phyloP scores from a whole-genome alignment of 2,888 invertebrate species.

The Caprella mutica region DNA sequence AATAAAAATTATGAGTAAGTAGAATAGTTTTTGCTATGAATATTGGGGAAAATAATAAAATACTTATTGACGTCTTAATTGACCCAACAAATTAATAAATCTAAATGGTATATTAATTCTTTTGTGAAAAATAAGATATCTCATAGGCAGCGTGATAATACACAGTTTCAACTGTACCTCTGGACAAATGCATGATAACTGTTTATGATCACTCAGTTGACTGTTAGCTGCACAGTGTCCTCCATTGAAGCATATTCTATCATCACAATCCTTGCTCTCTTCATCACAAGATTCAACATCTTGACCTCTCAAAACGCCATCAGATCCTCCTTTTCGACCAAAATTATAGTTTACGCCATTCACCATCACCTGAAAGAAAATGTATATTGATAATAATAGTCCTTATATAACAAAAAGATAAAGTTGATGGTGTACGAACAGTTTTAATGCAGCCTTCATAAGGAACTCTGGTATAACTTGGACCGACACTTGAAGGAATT shows the following conservation, averaged over 20 bases:
- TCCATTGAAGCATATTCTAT: background rate
- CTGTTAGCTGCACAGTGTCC: background rate
- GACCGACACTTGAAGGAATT: conserved; percentile 11
- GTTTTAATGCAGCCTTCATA: conserved; percentile 22
- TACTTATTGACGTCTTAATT: too few species aligned
- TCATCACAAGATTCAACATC: conserved; percentile 9
- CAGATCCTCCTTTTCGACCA: background rate
- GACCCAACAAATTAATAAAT: too few species aligned
- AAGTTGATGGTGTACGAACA: conserved; percentile 1
- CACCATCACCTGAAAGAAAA: conserved; percentile 5
- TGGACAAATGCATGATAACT: background rate
- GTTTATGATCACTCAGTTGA: background rate
- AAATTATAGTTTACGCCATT: conserved; percentile 4
- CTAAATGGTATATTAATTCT: too few species aligned
- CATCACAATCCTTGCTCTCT: background rate
- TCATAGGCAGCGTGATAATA: background rate
- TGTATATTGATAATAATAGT: background rate
- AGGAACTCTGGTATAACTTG: background rate
- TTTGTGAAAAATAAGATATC: background rate
- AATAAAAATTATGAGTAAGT: too few species aligned
- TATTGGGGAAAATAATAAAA: too few species aligned
- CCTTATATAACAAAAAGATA: background rate
- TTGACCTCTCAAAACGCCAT: conserved; percentile 12
- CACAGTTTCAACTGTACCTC: background rate
- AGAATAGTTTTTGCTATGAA: too few species aligned